A percentile compares a stretch with the other conserved stretches of the same genome.
These are phyloP conservation scores for Chaetoderma sp. DNA, from an alignment of 2,888 invertebrate species.

Conservation along the genomic window DNA sequence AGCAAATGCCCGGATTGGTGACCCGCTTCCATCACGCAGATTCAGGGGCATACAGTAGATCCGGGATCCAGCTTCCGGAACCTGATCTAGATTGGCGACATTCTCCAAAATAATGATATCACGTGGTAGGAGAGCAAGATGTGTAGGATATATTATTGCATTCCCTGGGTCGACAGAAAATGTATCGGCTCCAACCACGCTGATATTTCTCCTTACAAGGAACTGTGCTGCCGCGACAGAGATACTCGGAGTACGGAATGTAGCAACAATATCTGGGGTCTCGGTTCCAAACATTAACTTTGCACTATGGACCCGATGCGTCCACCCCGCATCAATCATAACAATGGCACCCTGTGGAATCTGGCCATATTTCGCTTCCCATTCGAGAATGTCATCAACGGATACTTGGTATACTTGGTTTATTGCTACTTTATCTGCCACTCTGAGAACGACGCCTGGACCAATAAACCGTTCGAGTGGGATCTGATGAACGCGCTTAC, in stretches of 20 bases:
- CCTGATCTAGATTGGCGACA: not conserved
- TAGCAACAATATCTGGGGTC: not conserved
- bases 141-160: not conserved
- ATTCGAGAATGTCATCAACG: not conserved
- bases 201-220: not conserved
- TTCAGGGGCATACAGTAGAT: not conserved
- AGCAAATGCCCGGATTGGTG: not conserved
- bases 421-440: not conserved
- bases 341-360: conserved; percentile 1
- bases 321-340: conserved; percentile 1
- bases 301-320: not conserved
- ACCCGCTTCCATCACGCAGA: not conserved
- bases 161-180: not conserved
- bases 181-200: not conserved
- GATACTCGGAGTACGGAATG: not conserved
- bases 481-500: not conserved
- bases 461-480: not conserved
- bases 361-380: not conserved
- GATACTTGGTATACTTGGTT: not conserved
- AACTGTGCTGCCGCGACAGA: not conserved
- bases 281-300: not conserved
- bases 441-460: not conserved
- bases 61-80: not conserved
- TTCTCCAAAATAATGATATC: not conserved
- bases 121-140: not conserved